phyloP scores from a whole-genome alignment of 2,797 vertebrate species.

The Smutsia gigantea region DNA sequence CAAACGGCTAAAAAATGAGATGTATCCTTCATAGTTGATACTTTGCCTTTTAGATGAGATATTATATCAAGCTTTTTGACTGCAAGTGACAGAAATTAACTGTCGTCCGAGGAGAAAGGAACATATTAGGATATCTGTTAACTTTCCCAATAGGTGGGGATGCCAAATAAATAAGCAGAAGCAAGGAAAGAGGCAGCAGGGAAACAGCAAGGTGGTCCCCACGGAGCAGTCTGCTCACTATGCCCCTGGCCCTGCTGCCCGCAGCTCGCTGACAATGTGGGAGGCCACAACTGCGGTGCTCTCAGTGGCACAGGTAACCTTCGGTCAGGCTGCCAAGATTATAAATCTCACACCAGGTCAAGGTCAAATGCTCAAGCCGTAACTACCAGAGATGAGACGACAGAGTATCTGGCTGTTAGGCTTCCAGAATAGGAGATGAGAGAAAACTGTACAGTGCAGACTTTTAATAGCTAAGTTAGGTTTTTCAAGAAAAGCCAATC shows the following conservation, averaged over 20 bases:
- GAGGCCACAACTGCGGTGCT: background rate
- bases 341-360: background rate
- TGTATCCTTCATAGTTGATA: background rate
- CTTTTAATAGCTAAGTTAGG: background rate
- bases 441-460: background rate
- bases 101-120: background rate
- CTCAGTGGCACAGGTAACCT: background rate
- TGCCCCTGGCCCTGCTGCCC: too few species aligned
- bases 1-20: background rate
- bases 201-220: background rate
- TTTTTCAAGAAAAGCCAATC: background rate
- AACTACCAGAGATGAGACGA: background rate
- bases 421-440: background rate
- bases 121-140: background rate
- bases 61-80: background rate
- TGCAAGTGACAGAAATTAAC: background rate
- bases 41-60: background rate
- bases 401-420: background rate
- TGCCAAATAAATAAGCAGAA: background rate
- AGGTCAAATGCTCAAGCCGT: background rate
- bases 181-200: background rate
- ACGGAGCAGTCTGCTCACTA: rapidly evolving
- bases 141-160: background rate
- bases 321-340: background rate
- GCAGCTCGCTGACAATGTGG: background rate